These are phyloP conservation scores for Phragmatobia fuliginosa DNA, from an alignment of 2,888 invertebrate species.

Conservation along the genomic window DNA sequence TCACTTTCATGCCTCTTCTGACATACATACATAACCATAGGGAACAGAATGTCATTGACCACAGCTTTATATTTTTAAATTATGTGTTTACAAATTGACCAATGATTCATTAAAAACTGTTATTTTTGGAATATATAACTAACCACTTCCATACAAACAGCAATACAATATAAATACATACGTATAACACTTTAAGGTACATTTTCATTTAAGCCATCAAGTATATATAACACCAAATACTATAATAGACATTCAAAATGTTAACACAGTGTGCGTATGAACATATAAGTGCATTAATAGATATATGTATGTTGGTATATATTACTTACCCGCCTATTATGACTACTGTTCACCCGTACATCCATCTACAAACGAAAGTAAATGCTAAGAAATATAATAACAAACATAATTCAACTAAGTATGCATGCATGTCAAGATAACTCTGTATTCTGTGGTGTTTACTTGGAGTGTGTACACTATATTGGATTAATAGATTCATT, in stretches of 20 bases:
- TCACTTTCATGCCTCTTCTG: no score
- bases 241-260: constrained; percentile 41
- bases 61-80: no score
- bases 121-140: no score
- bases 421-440: constrained; percentile 46
- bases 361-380: constrained; percentile 87
- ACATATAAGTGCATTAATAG: constrained; percentile 57
- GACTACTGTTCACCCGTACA: constrained; percentile 86
- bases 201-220: neutral
- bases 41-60: no score
- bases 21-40: no score
- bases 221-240: neutral
- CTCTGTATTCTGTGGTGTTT: constrained; percentile 10
- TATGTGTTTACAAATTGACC: no score
- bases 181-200: neutral
- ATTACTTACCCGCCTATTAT: constrained; percentile 86
- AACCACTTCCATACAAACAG: neutral
- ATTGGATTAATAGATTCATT: neutral
- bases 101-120: no score
- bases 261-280: constrained; percentile 41
- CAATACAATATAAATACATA: constrained; percentile 2
- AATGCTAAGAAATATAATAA: constrained; percentile 76
- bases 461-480: constrained; percentile 12
- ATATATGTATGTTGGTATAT: constrained; percentile 67
- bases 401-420: constrained; percentile 58